These are phyloP conservation scores for Microtus pennsylvanicus DNA, from an alignment of 2,113 vertebrate species.

Conservation along the genomic window DNA sequence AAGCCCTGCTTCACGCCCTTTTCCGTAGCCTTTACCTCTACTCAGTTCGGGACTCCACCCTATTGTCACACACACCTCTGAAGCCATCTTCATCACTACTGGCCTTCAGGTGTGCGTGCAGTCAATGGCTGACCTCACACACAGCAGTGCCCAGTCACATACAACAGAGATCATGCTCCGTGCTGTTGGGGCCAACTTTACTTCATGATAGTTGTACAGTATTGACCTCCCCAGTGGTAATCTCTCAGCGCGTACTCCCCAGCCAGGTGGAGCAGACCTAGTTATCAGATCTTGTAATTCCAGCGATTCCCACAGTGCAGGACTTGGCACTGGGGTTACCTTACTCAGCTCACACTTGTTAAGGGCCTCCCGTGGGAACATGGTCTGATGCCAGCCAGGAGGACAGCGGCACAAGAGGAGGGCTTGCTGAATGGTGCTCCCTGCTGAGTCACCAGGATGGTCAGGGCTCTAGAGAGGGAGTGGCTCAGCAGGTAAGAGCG, in stretches of 20 bases:
- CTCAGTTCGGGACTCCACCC: not conserved
- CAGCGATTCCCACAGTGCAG: not conserved
- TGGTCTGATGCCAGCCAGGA: not conserved
- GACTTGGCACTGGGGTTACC: fast-evolving
- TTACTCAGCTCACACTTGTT: not conserved
- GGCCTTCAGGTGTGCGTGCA: not conserved
- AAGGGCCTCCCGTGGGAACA: not conserved
- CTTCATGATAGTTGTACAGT: too few species aligned
- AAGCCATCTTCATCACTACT: not conserved
- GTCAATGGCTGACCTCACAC: fast-evolving
- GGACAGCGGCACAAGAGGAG: fast-evolving
- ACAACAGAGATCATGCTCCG: not conserved
- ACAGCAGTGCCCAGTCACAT: too few species aligned
- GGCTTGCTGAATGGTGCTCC: not conserved
- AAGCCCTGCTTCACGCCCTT: not conserved
- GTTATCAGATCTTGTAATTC: not conserved
- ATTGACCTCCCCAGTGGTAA: too few species aligned
- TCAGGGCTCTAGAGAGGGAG: not conserved
- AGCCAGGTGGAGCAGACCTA: not conserved
- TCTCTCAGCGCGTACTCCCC: not conserved
- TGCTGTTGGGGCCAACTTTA: not conserved
- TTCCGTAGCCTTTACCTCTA: not conserved
- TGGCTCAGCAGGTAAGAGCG: not conserved
- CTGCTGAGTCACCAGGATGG: not conserved
- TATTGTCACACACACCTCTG: not conserved